These are phyloP conservation scores for Gibbula magus DNA, from an alignment of 2,888 invertebrate genomes.

Conservation along the genomic window DNA sequence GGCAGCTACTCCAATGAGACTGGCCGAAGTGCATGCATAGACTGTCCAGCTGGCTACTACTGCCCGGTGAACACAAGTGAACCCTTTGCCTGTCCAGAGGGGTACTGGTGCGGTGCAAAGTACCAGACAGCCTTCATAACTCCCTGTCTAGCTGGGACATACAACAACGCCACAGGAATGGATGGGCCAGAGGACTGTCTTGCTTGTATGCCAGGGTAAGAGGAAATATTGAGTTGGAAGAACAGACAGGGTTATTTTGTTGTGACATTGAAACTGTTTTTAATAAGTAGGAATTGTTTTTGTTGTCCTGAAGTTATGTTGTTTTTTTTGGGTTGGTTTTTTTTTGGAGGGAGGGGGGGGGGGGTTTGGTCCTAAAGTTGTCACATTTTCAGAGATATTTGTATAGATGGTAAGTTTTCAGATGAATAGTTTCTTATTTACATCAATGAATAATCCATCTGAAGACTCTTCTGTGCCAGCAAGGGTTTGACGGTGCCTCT, in stretches of 20 bases:
- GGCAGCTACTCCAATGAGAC: slow-evolving; percentile 62
- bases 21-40: slow-evolving; percentile 54
- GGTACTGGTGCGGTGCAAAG: slow-evolving; percentile 62
- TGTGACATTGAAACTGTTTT: too few relatives aligned
- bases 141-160: slow-evolving; percentile 68
- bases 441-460: too few relatives aligned
- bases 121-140: slow-evolving; percentile 43
- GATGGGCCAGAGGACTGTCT: slow-evolving; percentile 54
- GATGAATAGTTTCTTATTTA: too few relatives aligned
- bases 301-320: not conserved
- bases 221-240: not conserved
- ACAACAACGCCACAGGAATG: slow-evolving; percentile 67
- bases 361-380: too few relatives aligned
- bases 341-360: not conserved
- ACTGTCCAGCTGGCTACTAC: slow-evolving; percentile 68
- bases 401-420: too few relatives aligned
- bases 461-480: too few relatives aligned
- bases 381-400: too few relatives aligned
- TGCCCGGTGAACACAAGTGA: slow-evolving; percentile 67
- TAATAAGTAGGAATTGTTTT: not conserved
- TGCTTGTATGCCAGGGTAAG: slow-evolving; percentile 69
- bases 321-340: not conserved
- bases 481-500: too few relatives aligned
- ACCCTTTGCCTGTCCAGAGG: slow-evolving; percentile 66
- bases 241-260: too few relatives aligned